Base-by-base conservation (phyloP, 2,888 invertebrate genomes). In the Athrips mouffetella region DNA sequence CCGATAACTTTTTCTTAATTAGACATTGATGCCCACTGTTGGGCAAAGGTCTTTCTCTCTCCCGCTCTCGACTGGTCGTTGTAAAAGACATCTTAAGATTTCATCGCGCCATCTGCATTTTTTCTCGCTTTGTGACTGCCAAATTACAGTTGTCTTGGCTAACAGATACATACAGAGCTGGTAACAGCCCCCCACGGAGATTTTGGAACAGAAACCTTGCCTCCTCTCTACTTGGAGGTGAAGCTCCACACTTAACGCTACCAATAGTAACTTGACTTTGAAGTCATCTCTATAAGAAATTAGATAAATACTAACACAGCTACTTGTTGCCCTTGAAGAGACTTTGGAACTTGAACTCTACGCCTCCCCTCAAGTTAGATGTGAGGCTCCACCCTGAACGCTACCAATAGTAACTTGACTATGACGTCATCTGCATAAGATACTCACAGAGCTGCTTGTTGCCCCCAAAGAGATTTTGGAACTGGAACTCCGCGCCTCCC, bases 401-500 rank as follows among this genome's bases (percentile, higher is more conserved):
- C 2, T 50, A 49, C 87, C 86, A 87, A 65, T 70, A 77, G n/a
- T n/a, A n/a, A n/a, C n/a, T n/a, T n/a, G n/a, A n/a, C n/a, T n/a
- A n/a, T n/a, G n/a, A n/a, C n/a, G n/a, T n/a, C n/a, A n/a, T n/a
- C n/a, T n/a, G n/a, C n/a, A n/a, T n/a, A n/a, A n/a, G 0, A 5
- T 6, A 68, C 81, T 77, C 52, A 87, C 87, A 60, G 1, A 86
- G 67, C 7, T 65, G 57, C 29, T 66, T 67, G 53, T 83, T 79
- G 0, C 85, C 85, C 10, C 78, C 72, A 61, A 88, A 86, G 1
- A 88, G 67, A 54, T 86, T 80, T 52, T 80, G 67, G 68, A 87
- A 87, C 13, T 59, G 67, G 65, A 74, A 88, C 27, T 72, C 67
- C 0, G 59, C 87, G 3, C 87, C 60, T 10, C 69, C 76, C 52